Base-by-base conservation (phyloP, 2,113 vertebrate species). In the Panthera tigris region DNA sequence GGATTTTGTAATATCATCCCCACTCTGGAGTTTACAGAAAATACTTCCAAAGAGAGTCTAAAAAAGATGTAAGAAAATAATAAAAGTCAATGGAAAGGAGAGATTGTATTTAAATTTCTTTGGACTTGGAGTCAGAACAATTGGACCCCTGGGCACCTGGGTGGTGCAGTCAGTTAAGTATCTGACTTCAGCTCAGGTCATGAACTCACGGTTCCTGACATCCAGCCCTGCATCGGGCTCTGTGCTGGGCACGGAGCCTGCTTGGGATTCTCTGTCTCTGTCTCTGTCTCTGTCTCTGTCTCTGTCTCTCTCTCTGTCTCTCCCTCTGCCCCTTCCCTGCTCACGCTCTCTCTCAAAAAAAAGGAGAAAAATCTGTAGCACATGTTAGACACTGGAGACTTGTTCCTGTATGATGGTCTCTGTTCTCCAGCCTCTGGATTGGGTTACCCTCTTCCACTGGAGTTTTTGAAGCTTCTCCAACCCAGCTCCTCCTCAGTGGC, bases 21-120 rank as follows among this genome's bases (percentile, higher is more conserved):
- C 19, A 45, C 45, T 91, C 41, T 82, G 31, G 71, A 86, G 4
- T 81, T 93, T 93, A 86, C 85, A 95, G 80, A 78, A 96, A 89
- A 33, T 19, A 12, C 73, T 91, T 81, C 76, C 25, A 81, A 89
- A 81, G 27, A 71, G 23, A 33, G 5, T 66, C 31, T 84, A 12
- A 45, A 61, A 89, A 71, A 74, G 27, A 45, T 45, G 55, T 50
- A 66, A 12, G 45, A 78, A 81, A 87, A 61, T 74, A 48, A 79
- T 71, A 39, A 73, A 68, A 71, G 29, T 45, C 63, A 79, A 69
- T 84, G 27, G 29, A 57, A 88, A 91, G 13, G 21, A 48, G 25
- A 79, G 8, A 68, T 29, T 65, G 8, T 66, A 2, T 88, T 95
- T 84, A 83, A 80, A 95, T 89, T 27, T 83, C 39, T 90, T 94